Evolutionary conservation across 1,140 invertebrate genomes (phyloP).

Genomic region (Lucilia sericata): DNA sequence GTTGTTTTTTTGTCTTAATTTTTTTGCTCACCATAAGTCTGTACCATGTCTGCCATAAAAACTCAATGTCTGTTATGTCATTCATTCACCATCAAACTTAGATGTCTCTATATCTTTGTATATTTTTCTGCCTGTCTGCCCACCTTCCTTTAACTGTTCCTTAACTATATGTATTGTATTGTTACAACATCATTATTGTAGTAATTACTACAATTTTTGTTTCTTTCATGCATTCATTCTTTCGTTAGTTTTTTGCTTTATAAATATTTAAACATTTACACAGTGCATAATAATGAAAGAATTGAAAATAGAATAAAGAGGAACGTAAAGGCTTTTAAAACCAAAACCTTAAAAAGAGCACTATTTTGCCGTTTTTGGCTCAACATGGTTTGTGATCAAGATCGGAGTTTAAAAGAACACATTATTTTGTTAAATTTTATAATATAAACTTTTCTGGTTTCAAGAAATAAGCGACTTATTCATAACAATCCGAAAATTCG

Average conservation of each 20-base stretch:
- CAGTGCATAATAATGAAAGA: neutral
- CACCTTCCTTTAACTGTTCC: neutral
- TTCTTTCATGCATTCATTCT: neutral
- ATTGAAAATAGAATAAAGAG: neutral
- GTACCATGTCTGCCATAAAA: neutral
- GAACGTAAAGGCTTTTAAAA: slow-evolving; percentile 26
- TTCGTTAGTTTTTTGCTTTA: slow-evolving; percentile 3
- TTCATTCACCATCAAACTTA: neutral
- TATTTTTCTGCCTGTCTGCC: slow-evolving; percentile 12
- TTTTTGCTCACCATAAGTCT: neutral
- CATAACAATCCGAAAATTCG: no score
- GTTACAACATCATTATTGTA: slow-evolving; percentile 42
- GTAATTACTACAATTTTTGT: slow-evolving; percentile 36
- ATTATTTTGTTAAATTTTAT: no score
- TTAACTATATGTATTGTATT: slow-evolving; percentile 8
- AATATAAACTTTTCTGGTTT: no score
- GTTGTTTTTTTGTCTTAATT: neutral
- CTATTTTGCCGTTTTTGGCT: neutral
- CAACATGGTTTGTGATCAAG: neutral
- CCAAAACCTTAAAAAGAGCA: neutral
- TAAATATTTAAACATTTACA: slow-evolving; percentile 39
- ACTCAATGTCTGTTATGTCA: neutral
- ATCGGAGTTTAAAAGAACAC: neutral
- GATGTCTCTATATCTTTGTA: neutral
- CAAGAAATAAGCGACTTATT: no score